Evolutionary conservation across 2,888 invertebrate genomes (phyloP).

Genomic region (Drosophila mettleri): DNA sequence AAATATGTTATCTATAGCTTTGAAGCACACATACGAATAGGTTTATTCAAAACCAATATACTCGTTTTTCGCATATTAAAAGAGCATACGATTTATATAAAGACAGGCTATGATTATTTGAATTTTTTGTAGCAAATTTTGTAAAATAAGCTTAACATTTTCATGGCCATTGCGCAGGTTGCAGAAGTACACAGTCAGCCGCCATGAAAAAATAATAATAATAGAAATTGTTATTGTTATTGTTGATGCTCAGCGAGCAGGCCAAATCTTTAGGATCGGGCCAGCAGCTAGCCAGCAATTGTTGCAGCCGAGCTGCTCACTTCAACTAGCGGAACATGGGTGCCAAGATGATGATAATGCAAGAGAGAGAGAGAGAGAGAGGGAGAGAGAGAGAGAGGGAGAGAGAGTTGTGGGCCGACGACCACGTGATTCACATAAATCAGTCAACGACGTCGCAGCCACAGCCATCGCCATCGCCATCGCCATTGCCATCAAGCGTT

Average conservation of each 20-base stretch:
- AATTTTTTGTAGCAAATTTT: slow-evolving; percentile 22
- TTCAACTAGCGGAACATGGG: slow-evolving; percentile 50
- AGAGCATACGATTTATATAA: not conserved
- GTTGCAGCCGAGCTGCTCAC: slow-evolving; percentile 8
- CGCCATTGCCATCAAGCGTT: slow-evolving; percentile 65
- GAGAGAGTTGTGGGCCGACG: slow-evolving; percentile 29
- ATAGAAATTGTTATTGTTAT: slow-evolving; percentile 54
- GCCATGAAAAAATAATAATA: slow-evolving; percentile 28
- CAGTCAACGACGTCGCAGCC: slow-evolving; percentile 66
- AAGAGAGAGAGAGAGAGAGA: not conserved
- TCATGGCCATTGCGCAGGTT: slow-evolving; percentile 16
- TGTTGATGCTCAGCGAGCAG: slow-evolving; percentile 36
- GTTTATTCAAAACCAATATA: not conserved
- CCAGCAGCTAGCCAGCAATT: slow-evolving; percentile 2
- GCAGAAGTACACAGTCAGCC: slow-evolving; percentile 21
- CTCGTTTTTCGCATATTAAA: too few species aligned
- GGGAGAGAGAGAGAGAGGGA: not conserved
- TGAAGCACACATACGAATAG: too few species aligned
- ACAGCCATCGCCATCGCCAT: slow-evolving; percentile 26
- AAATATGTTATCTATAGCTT: too few species aligned
- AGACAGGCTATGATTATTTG: not conserved
- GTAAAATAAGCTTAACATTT: slow-evolving; percentile 6
- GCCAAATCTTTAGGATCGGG: slow-evolving; percentile 16
- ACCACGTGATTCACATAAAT: slow-evolving; percentile 77
- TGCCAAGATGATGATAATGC: not conserved